Base-by-base conservation (phyloP, 1,140 invertebrate genomes). In the Probaryconus sp. region DNA sequence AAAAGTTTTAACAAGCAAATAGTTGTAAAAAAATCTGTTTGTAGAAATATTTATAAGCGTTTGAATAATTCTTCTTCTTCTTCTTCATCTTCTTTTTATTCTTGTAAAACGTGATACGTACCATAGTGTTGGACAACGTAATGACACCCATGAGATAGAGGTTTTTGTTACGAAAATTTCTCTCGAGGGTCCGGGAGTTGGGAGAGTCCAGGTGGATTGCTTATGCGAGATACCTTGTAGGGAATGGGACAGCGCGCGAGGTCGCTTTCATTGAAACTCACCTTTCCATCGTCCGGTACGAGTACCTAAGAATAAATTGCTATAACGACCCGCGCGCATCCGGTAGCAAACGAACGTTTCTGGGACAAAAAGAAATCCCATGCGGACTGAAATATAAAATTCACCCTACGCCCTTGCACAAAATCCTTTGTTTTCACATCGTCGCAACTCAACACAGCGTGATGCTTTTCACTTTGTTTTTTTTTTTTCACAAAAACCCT, bases 161-260 rank as follows among this genome's bases (percentile, higher is more conserved):
- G n/a, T 40, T 20, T 48, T 68, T 26, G 26, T 30, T 47, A 47
- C 58, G 28, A 48, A 63, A 71, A 61, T 63, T 71, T 71, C 35
- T 64, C 50, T 50, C 18, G 51, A 65, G 47, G 61, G 56, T 35
- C 56, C 45, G 43, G 37, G 60, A 76, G 26, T 24, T 38, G 43
- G 37, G 60, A 76, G 26, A 18, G 42, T 10, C 53, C 53, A 58
- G 26, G 64, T 75, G 55, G 45, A 69, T 74, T 74, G 60, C 55
- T 47, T 73, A 53, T 72, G 71, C 72, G 35, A 53, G 72, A 68
- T 77, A 58, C 80, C 81, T 77, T 83, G 71, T 82, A 82, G 61
- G 81, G 80, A 81, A 61, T 61, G 77, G 70, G 77, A 81, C 60
- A 79, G 78, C 72, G n/a, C n/a, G n/a, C n/a, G 71, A 78, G 76